These are phyloP conservation scores for Parapsyche elsis DNA, from an alignment of 1,140 invertebrate genomes.

Conservation along the genomic window DNA sequence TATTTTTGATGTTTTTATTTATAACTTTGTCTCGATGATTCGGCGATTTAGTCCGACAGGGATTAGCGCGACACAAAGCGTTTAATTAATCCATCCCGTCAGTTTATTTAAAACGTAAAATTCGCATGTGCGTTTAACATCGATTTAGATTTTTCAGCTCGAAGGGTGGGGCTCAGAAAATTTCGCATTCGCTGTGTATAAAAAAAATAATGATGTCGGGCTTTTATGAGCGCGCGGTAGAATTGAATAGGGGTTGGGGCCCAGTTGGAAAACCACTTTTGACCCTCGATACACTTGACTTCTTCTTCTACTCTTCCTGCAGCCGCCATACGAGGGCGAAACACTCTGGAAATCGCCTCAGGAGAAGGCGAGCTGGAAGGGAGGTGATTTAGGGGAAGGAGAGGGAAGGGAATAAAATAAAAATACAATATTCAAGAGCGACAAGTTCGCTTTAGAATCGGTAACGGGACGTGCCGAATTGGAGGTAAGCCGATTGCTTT, in stretches of 20 bases:
- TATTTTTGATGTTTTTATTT: no score
- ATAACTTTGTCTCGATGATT: no score
- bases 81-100: no score
- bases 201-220: background rate
- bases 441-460: background rate
- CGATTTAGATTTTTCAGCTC: no score
- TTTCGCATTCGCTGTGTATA: no score
- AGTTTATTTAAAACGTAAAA: no score
- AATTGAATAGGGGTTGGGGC: background rate
- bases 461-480: conserved; percentile 11
- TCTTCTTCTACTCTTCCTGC: background rate
- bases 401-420: conserved; percentile 25
- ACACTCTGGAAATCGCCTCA: background rate
- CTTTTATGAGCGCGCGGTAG: background rate
- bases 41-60: no score
- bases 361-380: background rate
- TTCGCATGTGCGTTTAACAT: no score
- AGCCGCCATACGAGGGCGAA: background rate
- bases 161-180: no score
- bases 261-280: background rate
- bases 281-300: conserved; percentile 7
- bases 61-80: no score
- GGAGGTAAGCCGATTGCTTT: conserved; percentile 3
- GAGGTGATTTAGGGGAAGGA: background rate
- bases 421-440: conserved; percentile 39